phyloP scores from a whole-genome alignment of 2,888 invertebrate species.

The Ochropleura plecta region DNA sequence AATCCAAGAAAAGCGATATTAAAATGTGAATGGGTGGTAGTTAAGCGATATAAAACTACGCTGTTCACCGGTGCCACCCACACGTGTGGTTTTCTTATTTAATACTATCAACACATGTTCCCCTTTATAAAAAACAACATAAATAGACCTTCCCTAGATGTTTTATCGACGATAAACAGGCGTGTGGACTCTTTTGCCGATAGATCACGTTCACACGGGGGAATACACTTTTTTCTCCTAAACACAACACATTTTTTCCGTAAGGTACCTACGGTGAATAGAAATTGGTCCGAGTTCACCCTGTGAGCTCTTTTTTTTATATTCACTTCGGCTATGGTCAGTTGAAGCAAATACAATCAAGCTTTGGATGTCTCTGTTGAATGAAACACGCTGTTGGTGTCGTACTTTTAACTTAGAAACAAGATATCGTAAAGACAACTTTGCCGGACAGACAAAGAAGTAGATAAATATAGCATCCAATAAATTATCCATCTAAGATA shows the following conservation, averaged over 20 bases:
- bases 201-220: conserved; percentile 81
- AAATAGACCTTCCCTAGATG: conserved; percentile 85
- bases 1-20: conserved; percentile 9
- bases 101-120: conserved; percentile 83
- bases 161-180: conserved; percentile 88
- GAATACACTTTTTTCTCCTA: conserved; percentile 72
- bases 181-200: conserved; percentile 81
- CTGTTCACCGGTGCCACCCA: conserved; percentile 74
- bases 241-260: conserved; percentile 63
- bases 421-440: not conserved
- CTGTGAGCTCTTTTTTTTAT: conserved; percentile 27
- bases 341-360: conserved; percentile 38
- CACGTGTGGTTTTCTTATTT: conserved; percentile 75
- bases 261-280: conserved; percentile 51
- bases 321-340: conserved; percentile 14
- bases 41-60: conserved; percentile 42
- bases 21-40: conserved; percentile 18
- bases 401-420: not conserved
- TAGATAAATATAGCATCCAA: conserved; percentile 1
- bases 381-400: not conserved
- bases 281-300: conserved; percentile 55
- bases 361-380: conserved; percentile 12
- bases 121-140: conserved; percentile 80
- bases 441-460: not conserved
- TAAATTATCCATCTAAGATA: conserved; percentile 1